These are phyloP conservation scores for Pemphigus obesinymphae DNA, from an alignment of 1,140 invertebrate species.

Conservation along the genomic window DNA sequence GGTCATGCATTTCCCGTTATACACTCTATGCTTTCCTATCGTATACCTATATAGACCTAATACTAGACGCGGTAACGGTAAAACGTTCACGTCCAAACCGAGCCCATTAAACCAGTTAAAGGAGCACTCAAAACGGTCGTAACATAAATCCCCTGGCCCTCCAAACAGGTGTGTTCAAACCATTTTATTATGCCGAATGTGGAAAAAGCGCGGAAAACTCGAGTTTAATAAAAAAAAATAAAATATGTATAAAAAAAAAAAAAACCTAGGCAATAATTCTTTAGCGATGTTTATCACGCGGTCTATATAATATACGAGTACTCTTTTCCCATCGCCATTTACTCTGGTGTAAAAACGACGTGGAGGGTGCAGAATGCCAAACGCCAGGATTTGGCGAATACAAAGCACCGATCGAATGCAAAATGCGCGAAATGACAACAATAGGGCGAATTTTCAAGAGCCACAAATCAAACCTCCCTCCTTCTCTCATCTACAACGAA, in stretches of 20 bases:
- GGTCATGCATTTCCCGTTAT: not conserved
- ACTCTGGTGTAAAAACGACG: not conserved
- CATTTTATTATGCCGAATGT: constrained; percentile 24
- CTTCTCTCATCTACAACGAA: not conserved
- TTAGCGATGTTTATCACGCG: constrained; percentile 34
- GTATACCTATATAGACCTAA: not conserved
- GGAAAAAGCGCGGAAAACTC: constrained; percentile 17
- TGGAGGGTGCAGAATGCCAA: constrained; percentile 4
- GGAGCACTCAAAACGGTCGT: not conserved
- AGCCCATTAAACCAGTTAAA: constrained; percentile 36
- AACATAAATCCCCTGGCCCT: constrained; percentile 22
- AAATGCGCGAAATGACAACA: constrained; percentile 31
- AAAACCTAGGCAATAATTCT: constrained; percentile 33
- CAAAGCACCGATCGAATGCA: constrained; percentile 33
- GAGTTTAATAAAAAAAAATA: constrained; percentile 5
- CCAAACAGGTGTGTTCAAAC: constrained; percentile 32
- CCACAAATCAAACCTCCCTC: constrained; percentile 19
- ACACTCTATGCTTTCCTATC: not conserved
- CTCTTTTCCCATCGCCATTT: not conserved
- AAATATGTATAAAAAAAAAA: no score
- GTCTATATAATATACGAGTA: no score
- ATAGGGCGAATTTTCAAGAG: constrained; percentile 16
- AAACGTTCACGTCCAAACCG: constrained; percentile 13
- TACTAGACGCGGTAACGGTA: constrained; percentile 15
- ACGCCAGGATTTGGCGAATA: constrained; percentile 7